Percentiles rank a stretch among this genome's conserved stretches.
Conservation (phyloP, 1,140 invertebrate species). For the Oedothorax gibbosus region DNA sequence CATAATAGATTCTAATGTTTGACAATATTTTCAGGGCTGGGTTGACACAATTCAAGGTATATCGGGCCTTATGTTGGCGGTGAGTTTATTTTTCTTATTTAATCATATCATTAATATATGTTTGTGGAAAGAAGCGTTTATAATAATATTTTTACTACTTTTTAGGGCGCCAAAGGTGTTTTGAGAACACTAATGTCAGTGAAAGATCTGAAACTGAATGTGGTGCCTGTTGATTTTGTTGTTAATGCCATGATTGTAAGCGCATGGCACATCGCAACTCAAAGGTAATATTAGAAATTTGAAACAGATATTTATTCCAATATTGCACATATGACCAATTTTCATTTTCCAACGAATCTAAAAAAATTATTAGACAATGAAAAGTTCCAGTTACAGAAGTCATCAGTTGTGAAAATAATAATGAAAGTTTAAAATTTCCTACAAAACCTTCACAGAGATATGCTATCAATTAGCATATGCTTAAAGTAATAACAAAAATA, state of each 20-base stretch:
- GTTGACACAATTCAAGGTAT: slow-evolving; percentile 96
- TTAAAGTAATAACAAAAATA: too few species aligned
- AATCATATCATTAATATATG: background rate
- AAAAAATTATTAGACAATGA: background rate
- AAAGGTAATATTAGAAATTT: slow-evolving; percentile 22
- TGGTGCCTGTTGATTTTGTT: slow-evolving; percentile 51
- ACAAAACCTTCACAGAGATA: too few species aligned
- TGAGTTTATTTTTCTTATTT: slow-evolving; percentile 14
- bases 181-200: slow-evolving; percentile 35
- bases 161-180: slow-evolving; percentile 55
- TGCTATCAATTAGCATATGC: too few species aligned
- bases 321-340: background rate
- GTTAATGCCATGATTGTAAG: slow-evolving; percentile 32
- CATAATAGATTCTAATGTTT: too few species aligned
- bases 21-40: slow-evolving; percentile 76
- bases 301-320: background rate
- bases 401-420: too few species aligned
- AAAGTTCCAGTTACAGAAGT: background rate
- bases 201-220: slow-evolving; percentile 30
- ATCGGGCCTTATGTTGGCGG: slow-evolving; percentile 79
- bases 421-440: too few species aligned
- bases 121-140: background rate
- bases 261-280: slow-evolving; percentile 39
- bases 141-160: background rate
- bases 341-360: background rate